Conservation (phyloP, 2,888 invertebrate genomes). For the Boloria selene region DNA sequence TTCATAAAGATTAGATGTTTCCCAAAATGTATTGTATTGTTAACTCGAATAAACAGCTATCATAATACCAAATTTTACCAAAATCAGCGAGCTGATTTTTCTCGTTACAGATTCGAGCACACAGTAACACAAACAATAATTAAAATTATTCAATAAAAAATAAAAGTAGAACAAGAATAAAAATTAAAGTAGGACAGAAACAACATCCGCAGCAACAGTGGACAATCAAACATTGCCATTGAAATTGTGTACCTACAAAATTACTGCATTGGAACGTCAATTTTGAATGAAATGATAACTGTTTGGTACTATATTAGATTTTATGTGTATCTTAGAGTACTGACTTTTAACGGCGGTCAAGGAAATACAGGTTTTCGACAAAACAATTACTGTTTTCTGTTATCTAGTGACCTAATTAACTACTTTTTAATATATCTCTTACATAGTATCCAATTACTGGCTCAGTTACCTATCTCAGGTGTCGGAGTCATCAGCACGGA, state of each 20-base stretch:
- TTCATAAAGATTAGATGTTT: too few species aligned
- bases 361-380: background rate
- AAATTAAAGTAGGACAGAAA: constrained; percentile 23
- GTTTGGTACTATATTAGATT: background rate
- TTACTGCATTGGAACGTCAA: constrained; percentile 12
- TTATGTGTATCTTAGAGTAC: background rate
- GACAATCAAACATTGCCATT: constrained; percentile 23
- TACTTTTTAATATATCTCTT: constrained; percentile 45
- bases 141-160: constrained; percentile 4
- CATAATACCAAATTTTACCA: too few species aligned
- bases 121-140: background rate
- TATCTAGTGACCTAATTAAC: constrained; percentile 40
- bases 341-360: background rate
- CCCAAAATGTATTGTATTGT: too few species aligned
- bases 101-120: background rate
- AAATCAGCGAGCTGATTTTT: too few species aligned
- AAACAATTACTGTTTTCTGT: constrained; percentile 9
- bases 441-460: constrained; percentile 54
- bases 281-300: background rate
- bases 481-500: constrained; percentile 58
- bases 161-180: constrained; percentile 19
- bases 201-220: constrained; percentile 30
- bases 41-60: too few species aligned
- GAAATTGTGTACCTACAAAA: constrained; percentile 22
- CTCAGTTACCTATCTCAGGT: constrained; percentile 58